Percentiles rank a stretch among this genome's conserved stretches.
These are phyloP conservation scores for Teleogryllus oceanicus DNA, from an alignment of 2,888 invertebrate genomes.

Conservation along the genomic window DNA sequence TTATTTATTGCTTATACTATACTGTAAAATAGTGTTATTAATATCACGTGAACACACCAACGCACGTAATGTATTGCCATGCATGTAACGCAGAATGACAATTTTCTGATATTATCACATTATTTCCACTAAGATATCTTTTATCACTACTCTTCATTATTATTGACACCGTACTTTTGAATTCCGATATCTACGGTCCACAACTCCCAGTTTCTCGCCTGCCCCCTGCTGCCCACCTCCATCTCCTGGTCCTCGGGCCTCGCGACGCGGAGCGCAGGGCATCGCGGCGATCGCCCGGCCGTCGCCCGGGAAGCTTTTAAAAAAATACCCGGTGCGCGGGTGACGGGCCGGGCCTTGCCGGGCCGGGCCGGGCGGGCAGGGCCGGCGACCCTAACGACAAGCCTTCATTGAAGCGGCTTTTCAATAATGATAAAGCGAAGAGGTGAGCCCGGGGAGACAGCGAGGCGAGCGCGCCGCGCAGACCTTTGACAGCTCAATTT, in stretches of 20 bases:
- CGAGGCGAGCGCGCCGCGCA: background rate
- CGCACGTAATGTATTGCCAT: too few species aligned
- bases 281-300: background rate
- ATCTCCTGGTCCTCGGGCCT: background rate
- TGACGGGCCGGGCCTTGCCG: background rate
- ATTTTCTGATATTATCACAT: too few species aligned
- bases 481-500: conserved; percentile 18
- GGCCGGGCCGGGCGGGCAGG: background rate
- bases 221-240: background rate
- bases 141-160: background rate
- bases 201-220: background rate
- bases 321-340: background rate
- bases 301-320: background rate
- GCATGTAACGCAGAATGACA: too few species aligned
- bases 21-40: too few species aligned
- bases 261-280: background rate
- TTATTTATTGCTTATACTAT: too few species aligned
- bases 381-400: background rate
- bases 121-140: too few species aligned
- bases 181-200: too few species aligned
- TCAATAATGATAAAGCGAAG: conserved; percentile 18
- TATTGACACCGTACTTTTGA: background rate
- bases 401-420: conserved; percentile 18
- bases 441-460: background rate
- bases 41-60: too few species aligned